Conservation (phyloP, 2,888 invertebrate genomes). For the Ichneumoninae sp. region DNA sequence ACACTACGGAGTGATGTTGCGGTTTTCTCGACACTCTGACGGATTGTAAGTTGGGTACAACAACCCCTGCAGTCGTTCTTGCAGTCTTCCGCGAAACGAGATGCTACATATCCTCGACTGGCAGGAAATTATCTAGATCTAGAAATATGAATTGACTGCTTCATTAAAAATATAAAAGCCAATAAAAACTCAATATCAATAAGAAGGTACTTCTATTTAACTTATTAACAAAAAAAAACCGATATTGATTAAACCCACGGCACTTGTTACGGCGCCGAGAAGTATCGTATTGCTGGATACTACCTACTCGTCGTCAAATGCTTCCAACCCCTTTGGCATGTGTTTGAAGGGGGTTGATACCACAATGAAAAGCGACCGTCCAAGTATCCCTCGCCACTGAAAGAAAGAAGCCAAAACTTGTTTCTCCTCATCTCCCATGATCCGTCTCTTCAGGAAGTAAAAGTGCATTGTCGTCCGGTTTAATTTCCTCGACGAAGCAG, state of each 20-base stretch:
- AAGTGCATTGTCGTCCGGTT: conserved; percentile 58
- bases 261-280: conserved; percentile 55
- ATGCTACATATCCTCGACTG: background rate
- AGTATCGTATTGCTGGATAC: conserved; percentile 8
- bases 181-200: background rate
- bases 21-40: conserved; percentile 15
- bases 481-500: conserved; percentile 38
- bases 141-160: background rate
- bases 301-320: conserved; percentile 17
- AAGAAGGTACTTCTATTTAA: background rate
- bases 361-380: background rate
- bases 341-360: conserved; percentile 10
- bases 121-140: background rate
- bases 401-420: conserved; percentile 39
- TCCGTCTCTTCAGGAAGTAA: conserved; percentile 65
- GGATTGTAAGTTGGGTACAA: conserved; percentile 10
- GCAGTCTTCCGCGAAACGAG: background rate
- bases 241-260: conserved; percentile 3
- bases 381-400: conserved; percentile 36
- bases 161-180: too few relatives aligned
- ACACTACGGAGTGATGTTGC: conserved; percentile 38
- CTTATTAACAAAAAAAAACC: background rate
- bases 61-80: background rate
- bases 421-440: conserved; percentile 52
- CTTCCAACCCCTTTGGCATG: conserved; percentile 33